These are phyloP conservation scores for Conopomorpha cramerella DNA, from an alignment of 1,140 invertebrate species.

Conservation along the genomic window DNA sequence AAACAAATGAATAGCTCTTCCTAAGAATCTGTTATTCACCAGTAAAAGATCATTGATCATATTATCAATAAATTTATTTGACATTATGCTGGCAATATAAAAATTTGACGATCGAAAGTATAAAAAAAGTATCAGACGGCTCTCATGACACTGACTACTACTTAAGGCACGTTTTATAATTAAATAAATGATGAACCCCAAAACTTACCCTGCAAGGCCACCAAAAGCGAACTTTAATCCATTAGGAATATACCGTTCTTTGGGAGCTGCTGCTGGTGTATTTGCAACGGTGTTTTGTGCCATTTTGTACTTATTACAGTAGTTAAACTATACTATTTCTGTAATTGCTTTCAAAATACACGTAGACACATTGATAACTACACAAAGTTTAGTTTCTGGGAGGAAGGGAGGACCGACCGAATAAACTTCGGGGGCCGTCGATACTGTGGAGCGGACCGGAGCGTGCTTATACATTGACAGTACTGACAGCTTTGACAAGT, in stretches of 20 bases:
- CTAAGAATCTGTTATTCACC: background rate
- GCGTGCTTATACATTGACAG: too few relatives aligned
- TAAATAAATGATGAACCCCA: slow-evolving; percentile 23
- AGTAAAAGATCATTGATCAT: background rate
- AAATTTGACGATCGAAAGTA: slow-evolving; percentile 1
- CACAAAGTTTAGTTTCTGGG: too few relatives aligned
- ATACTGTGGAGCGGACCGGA: too few relatives aligned
- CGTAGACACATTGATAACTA: too few relatives aligned
- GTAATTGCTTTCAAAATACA: too few relatives aligned
- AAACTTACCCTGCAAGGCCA: slow-evolving; percentile 69
- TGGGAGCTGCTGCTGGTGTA: slow-evolving; percentile 13
- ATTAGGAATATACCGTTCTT: slow-evolving; percentile 62
- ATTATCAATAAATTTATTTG: background rate
- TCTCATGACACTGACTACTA: slow-evolving; percentile 18
- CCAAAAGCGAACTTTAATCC: slow-evolving; percentile 70
- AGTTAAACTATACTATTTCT: too few relatives aligned
- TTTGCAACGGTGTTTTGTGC: too few relatives aligned
- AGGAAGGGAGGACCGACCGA: too few relatives aligned
- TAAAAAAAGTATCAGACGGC: slow-evolving; percentile 3
- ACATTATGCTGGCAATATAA: slow-evolving; percentile 3
- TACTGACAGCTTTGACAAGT: too few relatives aligned
- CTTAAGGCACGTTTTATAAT: slow-evolving; percentile 18
- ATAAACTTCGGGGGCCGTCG: too few relatives aligned
- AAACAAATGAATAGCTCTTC: too few relatives aligned
- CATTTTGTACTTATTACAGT: slow-evolving; percentile 12